Evolutionary conservation across 2,797 vertebrate genomes (phyloP).

Genomic region (Rousettus madagascariensis): DNA sequence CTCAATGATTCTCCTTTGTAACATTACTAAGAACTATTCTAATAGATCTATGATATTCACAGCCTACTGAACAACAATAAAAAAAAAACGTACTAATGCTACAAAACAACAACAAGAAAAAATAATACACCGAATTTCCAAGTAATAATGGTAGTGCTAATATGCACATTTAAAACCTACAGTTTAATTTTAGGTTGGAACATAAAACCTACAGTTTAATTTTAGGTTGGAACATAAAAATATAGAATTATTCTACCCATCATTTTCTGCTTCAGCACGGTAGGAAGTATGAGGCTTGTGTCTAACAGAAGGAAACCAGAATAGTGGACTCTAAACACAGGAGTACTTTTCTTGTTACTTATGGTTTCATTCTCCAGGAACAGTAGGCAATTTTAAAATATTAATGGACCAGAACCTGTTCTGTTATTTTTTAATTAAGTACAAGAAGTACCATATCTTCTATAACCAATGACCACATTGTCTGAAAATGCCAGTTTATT

Average conservation of each 20-base stretch:
- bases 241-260: neutral
- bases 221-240: neutral
- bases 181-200: neutral
- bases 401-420: neutral
- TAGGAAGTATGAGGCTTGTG: neutral
- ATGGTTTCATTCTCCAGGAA: neutral
- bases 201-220: neutral
- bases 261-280: neutral
- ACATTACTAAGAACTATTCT: neutral
- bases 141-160: neutral
- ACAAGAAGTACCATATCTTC: neutral
- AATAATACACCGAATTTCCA: neutral
- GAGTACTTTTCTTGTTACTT: neutral
- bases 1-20: neutral
- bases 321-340: neutral
- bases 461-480: neutral
- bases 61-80: neutral
- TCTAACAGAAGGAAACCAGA: neutral
- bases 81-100: neutral
- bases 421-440: neutral
- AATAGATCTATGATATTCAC: neutral
- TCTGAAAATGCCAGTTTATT: slow-evolving; percentile 11
- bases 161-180: neutral
- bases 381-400: neutral
- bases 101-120: neutral